A percentile compares a stretch with the other conserved stretches of the same genome.
phyloP scores from a whole-genome alignment of 2,888 invertebrate species.

The Octodonta nipae region DNA sequence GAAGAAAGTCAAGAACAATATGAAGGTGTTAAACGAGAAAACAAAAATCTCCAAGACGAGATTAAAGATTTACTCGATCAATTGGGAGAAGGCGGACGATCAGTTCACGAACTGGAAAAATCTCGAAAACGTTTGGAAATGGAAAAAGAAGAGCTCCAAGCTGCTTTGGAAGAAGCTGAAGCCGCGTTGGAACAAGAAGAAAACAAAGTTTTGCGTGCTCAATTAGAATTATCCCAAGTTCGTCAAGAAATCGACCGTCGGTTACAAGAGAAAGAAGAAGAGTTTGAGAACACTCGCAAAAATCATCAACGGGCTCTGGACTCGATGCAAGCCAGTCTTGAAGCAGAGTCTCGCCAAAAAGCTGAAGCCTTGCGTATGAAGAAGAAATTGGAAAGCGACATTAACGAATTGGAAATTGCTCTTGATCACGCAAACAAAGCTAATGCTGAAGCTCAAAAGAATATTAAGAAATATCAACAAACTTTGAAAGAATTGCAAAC shows the following conservation, averaged over 20 bases:
- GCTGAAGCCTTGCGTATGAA: conserved; percentile 99
- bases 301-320: conserved; percentile 99
- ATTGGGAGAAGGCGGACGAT: conserved; percentile 98
- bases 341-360: conserved; percentile 99
- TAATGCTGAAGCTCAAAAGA: conserved; percentile 97
- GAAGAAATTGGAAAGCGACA: conserved; percentile 99
- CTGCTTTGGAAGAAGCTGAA: conserved; percentile 97
- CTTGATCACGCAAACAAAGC: conserved; percentile 98
- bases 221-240: conserved; percentile 95
- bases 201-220: conserved; percentile 93
- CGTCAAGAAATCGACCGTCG: conserved; percentile 98
- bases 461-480: conserved; percentile 96
- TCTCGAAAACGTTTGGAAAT: conserved; percentile 95
- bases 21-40: conserved; percentile 95
- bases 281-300: conserved; percentile 99
- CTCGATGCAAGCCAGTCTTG: conserved; percentile 98
- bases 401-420: conserved; percentile 98
- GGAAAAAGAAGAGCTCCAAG: conserved; percentile 99
- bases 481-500: conserved; percentile 93
- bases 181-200: conserved; percentile 98
- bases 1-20: conserved; percentile 96
- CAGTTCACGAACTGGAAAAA: conserved; percentile 99
- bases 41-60: conserved; percentile 99
- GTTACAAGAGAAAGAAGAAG: conserved; percentile 99
- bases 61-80: conserved; percentile 99